Percentiles rank a stretch among this genome's conserved stretches.
phyloP scores from a whole-genome alignment of 2,888 invertebrate genomes.

The Megamerina dolium region DNA sequence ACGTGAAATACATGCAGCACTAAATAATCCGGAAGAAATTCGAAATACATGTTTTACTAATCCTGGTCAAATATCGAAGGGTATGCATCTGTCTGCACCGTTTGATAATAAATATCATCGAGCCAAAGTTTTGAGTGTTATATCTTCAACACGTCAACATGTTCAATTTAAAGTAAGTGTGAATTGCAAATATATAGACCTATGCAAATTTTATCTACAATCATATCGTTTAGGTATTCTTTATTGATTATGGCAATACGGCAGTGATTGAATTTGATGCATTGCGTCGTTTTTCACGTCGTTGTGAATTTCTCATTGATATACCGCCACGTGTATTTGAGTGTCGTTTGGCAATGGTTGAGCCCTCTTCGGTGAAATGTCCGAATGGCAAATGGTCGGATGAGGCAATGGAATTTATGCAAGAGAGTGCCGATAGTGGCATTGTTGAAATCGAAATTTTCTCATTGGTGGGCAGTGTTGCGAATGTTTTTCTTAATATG shows the following conservation, averaged over 20 bases:
- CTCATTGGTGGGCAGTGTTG: constrained; percentile 72
- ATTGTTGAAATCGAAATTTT: constrained; percentile 49
- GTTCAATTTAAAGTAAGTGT: constrained; percentile 31
- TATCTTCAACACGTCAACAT: constrained; percentile 24
- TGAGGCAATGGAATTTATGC: constrained; percentile 52
- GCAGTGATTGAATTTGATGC: constrained; percentile 50
- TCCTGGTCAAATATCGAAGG: constrained; percentile 45
- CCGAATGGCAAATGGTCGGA: constrained; percentile 59
- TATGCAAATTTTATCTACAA: not conserved
- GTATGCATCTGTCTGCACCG: constrained; percentile 57
- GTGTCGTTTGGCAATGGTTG: constrained; percentile 64
- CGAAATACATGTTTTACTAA: constrained; percentile 25
- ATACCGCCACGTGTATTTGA: constrained; percentile 62
- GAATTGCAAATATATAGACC: not conserved
- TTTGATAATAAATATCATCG: constrained; percentile 53
- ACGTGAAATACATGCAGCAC: constrained; percentile 40
- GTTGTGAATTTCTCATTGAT: constrained; percentile 27
- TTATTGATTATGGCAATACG: constrained; percentile 72
- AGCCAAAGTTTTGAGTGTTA: constrained; percentile 52
- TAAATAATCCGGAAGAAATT: constrained; percentile 43
- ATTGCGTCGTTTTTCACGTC: constrained; percentile 47
- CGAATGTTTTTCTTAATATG: constrained; percentile 59
- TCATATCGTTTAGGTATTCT: constrained; percentile 56
- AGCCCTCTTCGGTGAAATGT: constrained; percentile 60
- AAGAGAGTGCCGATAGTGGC: constrained; percentile 39